Conservation (phyloP, 2,797 vertebrate species). For the Myotis daubentonii region DNA sequence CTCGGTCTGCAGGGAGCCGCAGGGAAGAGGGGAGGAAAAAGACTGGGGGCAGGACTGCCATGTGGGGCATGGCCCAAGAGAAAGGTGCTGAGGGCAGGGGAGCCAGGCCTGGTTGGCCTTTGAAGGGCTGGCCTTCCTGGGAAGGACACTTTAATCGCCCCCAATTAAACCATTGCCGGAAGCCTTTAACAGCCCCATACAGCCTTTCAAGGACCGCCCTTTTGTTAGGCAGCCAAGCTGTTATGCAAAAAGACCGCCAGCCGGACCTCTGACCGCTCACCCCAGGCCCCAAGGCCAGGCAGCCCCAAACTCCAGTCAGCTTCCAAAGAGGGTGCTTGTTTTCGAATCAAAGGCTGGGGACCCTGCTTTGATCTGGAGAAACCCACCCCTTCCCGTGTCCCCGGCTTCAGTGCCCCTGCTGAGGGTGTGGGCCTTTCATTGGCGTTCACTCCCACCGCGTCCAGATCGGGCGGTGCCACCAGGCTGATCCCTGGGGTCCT, state of each 20-base stretch:
- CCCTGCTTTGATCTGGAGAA: constrained; percentile 71
- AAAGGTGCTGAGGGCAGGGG: constrained; percentile 37
- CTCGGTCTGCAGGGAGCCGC: neutral
- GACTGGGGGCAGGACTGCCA: neutral
- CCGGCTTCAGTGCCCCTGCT: neutral
- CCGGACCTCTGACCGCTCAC: constrained; percentile 32
- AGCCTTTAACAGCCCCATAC: constrained; percentile 75
- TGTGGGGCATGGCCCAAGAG: neutral
- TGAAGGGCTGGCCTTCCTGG: constrained; percentile 75
- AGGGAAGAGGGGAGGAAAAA: neutral
- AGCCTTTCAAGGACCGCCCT: constrained; percentile 74
- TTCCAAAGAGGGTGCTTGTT: constrained; percentile 21
- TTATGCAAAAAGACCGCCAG: constrained; percentile 65
- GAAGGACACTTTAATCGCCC: constrained; percentile 76
- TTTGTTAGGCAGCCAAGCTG: constrained; percentile 76
- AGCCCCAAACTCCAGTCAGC: neutral
- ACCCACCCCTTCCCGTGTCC: constrained; percentile 1
- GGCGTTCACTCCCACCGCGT: neutral
- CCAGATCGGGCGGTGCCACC: neutral
- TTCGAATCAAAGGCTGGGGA: constrained; percentile 69
- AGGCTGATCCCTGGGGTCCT: neutral
- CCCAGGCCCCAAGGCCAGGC: constrained; percentile 49
- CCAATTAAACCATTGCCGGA: constrained; percentile 81
- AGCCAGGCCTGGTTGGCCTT: constrained; percentile 50
- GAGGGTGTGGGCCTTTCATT: neutral